Evolutionary conservation across 2,113 vertebrate genomes (phyloP).

Genomic region (Onychostoma macrolepis): DNA sequence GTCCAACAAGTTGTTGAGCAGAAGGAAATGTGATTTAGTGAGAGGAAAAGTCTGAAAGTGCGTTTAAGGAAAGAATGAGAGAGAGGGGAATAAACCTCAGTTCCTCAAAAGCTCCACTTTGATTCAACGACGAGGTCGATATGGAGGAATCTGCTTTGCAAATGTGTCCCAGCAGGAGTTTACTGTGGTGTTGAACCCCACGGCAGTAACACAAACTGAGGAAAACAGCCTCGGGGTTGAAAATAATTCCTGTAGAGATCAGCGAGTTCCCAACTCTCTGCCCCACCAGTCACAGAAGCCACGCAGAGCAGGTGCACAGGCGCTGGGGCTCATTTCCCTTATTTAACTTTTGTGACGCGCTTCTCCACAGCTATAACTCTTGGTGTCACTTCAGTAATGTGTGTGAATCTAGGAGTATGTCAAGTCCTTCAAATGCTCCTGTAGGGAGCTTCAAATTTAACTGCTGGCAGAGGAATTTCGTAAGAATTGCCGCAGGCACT

Average conservation of each 20-base stretch:
- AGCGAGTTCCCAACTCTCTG: conserved; percentile 13
- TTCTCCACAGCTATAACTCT: background rate
- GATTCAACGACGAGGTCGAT: background rate
- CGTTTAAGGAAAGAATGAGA: background rate
- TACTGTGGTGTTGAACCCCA: background rate
- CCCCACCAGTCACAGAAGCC: background rate
- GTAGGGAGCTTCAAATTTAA: background rate
- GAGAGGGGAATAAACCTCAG: background rate
- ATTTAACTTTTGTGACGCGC: background rate
- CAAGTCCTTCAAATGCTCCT: background rate
- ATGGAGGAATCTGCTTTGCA: conserved; percentile 34
- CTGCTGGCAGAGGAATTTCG: background rate
- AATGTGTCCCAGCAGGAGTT: conserved; percentile 28
- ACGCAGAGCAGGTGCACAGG: background rate
- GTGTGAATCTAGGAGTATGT: background rate
- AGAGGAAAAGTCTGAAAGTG: background rate
- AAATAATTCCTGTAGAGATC: conserved; percentile 44
- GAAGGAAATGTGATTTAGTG: background rate
- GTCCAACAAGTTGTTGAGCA: background rate
- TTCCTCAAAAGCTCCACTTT: background rate
- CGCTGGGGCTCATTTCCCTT: background rate
- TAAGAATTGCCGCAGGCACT: background rate
- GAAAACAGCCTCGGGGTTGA: conserved; percentile 43
- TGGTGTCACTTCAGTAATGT: background rate
- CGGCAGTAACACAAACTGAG: conserved; percentile 1